phyloP scores from a whole-genome alignment of 2,888 invertebrate genomes.

The Sthenelais limicola region DNA sequence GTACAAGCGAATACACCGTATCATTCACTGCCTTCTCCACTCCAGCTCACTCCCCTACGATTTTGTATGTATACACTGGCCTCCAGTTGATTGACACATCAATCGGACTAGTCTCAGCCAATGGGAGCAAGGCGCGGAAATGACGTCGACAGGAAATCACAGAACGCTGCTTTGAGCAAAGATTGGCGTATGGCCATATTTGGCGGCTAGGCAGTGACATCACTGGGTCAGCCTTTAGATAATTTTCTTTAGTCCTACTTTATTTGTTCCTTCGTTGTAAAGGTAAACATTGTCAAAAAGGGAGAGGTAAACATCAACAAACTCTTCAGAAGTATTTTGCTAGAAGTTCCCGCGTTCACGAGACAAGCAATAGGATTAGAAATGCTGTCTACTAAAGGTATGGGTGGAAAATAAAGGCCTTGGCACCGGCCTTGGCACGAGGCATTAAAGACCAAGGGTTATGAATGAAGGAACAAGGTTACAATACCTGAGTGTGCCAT shows the following conservation, averaged over 20 bases:
- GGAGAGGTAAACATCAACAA: too few relatives aligned
- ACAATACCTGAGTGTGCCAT: too few relatives aligned
- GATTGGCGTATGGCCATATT: conserved; percentile 37
- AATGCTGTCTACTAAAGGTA: too few relatives aligned
- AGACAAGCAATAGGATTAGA: too few relatives aligned
- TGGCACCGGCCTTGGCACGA: too few relatives aligned
- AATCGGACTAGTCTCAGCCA: conserved; percentile 25
- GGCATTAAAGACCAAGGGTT: too few relatives aligned
- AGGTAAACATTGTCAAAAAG: too few relatives aligned
- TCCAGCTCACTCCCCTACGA: conserved; percentile 20
- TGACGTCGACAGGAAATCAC: conserved; percentile 34
- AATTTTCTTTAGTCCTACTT: conserved; percentile 33
- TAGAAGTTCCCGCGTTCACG: too few relatives aligned
- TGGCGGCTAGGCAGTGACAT: conserved; percentile 27
- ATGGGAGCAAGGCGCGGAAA: conserved; percentile 16
- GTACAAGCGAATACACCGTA: too few relatives aligned
- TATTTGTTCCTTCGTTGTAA: conserved; percentile 31
- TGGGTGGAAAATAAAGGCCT: too few relatives aligned
- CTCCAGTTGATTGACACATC: conserved; percentile 36
- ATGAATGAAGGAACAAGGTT: too few relatives aligned
- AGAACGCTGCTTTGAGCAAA: not conserved
- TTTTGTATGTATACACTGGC: conserved; percentile 33
- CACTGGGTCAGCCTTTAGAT: not conserved
- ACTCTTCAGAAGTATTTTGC: too few relatives aligned
- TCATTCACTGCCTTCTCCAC: conserved; percentile 17